A percentile compares a stretch with the other conserved stretches of the same genome.
phyloP scores from a whole-genome alignment of 2,797 vertebrate species.

The Mormyrops boulengeri region DNA sequence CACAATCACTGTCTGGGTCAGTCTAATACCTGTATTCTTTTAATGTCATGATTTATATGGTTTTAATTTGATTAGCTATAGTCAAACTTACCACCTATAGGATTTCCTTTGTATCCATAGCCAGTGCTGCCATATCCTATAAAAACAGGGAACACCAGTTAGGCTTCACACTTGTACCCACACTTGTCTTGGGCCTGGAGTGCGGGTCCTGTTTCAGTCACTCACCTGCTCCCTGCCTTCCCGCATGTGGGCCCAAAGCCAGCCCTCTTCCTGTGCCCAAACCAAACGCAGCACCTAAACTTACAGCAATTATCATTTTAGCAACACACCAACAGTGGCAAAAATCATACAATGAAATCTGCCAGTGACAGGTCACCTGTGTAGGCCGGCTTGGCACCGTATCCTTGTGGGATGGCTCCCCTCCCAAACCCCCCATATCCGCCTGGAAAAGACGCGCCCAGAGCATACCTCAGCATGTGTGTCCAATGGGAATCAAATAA shows the following conservation, averaged over 20 bases:
- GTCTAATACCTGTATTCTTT: neutral
- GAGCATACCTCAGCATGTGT: neutral
- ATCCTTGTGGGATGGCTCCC: constrained; percentile 44
- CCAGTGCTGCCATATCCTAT: constrained; percentile 28
- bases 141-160: neutral
- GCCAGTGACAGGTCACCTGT: neutral
- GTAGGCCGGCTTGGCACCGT: constrained; percentile 11
- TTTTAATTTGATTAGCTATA: neutral
- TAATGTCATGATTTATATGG: neutral
- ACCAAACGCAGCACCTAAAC: constrained; percentile 12
- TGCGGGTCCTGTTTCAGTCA: neutral
- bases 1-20: neutral
- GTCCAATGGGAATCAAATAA: neutral
- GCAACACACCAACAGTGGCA: neutral
- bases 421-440: constrained; percentile 36
- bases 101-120: constrained; percentile 23
- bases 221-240: constrained; percentile 24
- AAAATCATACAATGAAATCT: neutral
- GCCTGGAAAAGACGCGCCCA: constrained; percentile 14
- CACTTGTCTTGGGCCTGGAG: neutral
- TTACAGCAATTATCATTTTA: neutral
- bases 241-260: neutral
- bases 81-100: constrained; percentile 29
- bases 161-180: neutral
- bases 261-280: constrained; percentile 23